Evolutionary conservation across 1,140 invertebrate genomes (phyloP).

Genomic region (Zaprionus nigranus): DNA sequence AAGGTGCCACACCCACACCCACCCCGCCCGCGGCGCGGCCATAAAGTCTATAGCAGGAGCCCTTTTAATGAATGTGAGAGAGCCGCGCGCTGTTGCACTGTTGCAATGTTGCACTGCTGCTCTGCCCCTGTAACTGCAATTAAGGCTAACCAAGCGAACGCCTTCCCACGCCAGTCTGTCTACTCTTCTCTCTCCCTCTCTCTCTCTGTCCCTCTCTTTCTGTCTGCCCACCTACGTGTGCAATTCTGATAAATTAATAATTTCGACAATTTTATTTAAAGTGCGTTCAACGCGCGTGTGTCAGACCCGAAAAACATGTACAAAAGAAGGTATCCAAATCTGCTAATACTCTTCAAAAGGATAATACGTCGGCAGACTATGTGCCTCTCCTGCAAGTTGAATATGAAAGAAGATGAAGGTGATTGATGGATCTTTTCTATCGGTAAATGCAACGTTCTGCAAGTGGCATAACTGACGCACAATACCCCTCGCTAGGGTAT

Average conservation of each 20-base stretch:
- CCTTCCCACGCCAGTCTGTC: constrained; percentile 27
- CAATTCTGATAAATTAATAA: constrained; percentile 68
- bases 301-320: neutral
- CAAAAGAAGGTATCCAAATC: too few species aligned
- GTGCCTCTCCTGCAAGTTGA: too few species aligned
- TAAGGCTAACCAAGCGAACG: constrained; percentile 69
- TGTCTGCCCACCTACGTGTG: constrained; percentile 50
- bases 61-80: constrained; percentile 79
- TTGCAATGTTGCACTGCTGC: constrained; percentile 19
- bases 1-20: constrained; percentile 12
- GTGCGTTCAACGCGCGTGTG: constrained; percentile 46
- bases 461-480: neutral
- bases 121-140: constrained; percentile 50
- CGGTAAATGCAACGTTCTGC: neutral
- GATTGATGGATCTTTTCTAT: neutral
- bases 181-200: constrained; percentile 6
- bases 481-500: neutral
- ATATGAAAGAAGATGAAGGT: neutral
- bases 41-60: constrained; percentile 41
- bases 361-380: too few species aligned
- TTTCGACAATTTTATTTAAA: constrained; percentile 68
- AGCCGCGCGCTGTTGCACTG: constrained; percentile 36
- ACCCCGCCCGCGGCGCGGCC: constrained; percentile 28
- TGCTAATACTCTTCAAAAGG: too few species aligned
- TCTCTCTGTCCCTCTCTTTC: constrained; percentile 3